phyloP scores from a whole-genome alignment of 2,797 vertebrate species.

The Lateolabrax maculatus region DNA sequence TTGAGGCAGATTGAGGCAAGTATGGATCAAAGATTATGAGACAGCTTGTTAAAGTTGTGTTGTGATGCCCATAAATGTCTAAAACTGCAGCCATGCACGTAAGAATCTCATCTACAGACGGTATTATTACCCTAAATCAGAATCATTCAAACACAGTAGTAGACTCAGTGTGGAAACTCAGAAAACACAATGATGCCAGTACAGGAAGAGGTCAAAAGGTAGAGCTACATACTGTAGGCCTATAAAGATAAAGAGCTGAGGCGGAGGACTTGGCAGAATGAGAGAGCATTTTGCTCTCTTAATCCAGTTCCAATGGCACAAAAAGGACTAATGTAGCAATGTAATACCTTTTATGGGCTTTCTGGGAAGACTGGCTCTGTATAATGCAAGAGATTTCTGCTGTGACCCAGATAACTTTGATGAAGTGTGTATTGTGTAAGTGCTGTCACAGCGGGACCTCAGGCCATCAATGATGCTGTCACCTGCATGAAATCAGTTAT shows the following conservation, averaged over 20 bases:
- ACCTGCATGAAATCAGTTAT: neutral
- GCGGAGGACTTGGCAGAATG: slow-evolving; percentile 26
- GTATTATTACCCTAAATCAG: slow-evolving; percentile 25
- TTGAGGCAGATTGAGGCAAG: slow-evolving; percentile 1
- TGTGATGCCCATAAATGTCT: slow-evolving; percentile 58
- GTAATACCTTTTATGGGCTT: slow-evolving; percentile 41
- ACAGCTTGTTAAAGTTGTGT: slow-evolving; percentile 57
- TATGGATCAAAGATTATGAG: slow-evolving; percentile 33
- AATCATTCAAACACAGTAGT: slow-evolving; percentile 1
- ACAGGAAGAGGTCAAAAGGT: slow-evolving; percentile 41
- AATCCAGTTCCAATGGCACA: slow-evolving; percentile 34
- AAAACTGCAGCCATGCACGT: slow-evolving; percentile 25
- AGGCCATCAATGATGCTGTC: neutral
- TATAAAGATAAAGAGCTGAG: slow-evolving; percentile 39
- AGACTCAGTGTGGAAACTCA: slow-evolving; percentile 40
- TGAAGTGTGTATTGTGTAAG: slow-evolving; percentile 17
- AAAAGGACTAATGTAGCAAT: slow-evolving; percentile 23
- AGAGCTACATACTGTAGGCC: slow-evolving; percentile 19
- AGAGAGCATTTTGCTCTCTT: slow-evolving; percentile 15
- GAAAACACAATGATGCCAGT: slow-evolving; percentile 22
- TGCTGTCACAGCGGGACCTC: neutral
- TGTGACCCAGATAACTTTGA: slow-evolving; percentile 11
- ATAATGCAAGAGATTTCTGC: slow-evolving; percentile 11
- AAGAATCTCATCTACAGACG: slow-evolving; percentile 30
- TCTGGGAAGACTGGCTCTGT: slow-evolving; percentile 32